phyloP scores from a whole-genome alignment of 2,888 invertebrate genomes.

The Diarsia dahlii region DNA sequence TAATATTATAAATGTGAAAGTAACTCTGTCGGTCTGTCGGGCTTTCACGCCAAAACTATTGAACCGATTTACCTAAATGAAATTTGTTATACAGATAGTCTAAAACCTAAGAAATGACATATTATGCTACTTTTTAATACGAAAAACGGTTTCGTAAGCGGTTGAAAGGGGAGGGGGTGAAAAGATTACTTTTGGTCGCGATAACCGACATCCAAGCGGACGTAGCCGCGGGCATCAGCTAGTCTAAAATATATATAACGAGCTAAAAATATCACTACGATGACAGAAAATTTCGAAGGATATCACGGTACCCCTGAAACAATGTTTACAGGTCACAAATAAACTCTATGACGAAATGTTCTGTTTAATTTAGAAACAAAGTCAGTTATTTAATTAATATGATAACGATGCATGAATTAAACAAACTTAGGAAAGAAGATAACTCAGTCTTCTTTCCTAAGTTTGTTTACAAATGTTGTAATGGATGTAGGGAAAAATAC shows the following conservation, averaged over 20 bases:
- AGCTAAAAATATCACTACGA: slow-evolving; percentile 6
- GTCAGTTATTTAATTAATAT: slow-evolving; percentile 12
- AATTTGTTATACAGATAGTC: too few species aligned
- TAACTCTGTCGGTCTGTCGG: too few species aligned
- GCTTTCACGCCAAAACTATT: too few species aligned
- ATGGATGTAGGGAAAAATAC: neutral
- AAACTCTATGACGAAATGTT: slow-evolving; percentile 25
- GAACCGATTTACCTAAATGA: too few species aligned
- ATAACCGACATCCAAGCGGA: too few species aligned
- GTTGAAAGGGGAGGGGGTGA: too few species aligned
- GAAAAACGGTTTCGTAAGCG: too few species aligned
- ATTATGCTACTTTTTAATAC: too few species aligned
- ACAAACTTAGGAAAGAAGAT: neutral
- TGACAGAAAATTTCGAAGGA: slow-evolving; percentile 16
- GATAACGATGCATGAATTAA: slow-evolving; percentile 24
- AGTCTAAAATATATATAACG: neutral
- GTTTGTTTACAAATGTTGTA: neutral
- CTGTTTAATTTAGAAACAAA: slow-evolving; percentile 22
- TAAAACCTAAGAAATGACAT: too few species aligned
- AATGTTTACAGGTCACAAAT: slow-evolving; percentile 26
- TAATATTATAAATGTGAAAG: too few species aligned
- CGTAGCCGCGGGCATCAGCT: too few species aligned
- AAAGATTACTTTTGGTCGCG: too few species aligned
- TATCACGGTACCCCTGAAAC: neutral
- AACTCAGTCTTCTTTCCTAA: neutral